Evolutionary conservation across 2,888 invertebrate species (phyloP).

Genomic region (Chesias legatella): DNA sequence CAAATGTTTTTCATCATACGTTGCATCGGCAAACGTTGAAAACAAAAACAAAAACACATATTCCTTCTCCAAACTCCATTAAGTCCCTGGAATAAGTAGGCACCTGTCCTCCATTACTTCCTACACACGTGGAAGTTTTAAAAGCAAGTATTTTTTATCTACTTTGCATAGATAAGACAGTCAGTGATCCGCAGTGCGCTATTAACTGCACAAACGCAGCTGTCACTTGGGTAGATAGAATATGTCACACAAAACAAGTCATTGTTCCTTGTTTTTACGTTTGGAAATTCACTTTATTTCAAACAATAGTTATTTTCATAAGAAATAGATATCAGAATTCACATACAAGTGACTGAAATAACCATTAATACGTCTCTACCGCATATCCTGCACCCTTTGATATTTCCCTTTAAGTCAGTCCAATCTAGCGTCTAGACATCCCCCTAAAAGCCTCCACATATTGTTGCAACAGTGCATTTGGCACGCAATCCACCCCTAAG

Average conservation of each 20-base stretch:
- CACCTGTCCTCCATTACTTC: conserved; percentile 5
- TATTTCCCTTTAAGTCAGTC: conserved; percentile 8
- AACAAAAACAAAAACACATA: no score
- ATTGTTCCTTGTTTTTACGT: conserved; percentile 2
- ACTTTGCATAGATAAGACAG: conserved; percentile 7
- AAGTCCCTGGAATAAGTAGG: no score
- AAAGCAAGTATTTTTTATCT: no score
- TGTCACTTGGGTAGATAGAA: conserved; percentile 15
- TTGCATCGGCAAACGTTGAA: no score
- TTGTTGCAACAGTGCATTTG: conserved; percentile 16
- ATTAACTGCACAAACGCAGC: conserved; percentile 16
- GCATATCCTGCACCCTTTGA: background rate
- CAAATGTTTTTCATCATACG: no score
- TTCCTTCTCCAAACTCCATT: no score
- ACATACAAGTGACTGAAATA: no score
- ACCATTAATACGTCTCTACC: no score
- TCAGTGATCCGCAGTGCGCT: conserved; percentile 2
- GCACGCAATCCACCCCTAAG: conserved; percentile 15
- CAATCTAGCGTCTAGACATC: conserved; percentile 20
- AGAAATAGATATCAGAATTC: no score
- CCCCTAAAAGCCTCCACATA: conserved; percentile 21
- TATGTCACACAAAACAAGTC: conserved; percentile 12
- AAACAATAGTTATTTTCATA: no score
- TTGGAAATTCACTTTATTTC: background rate
- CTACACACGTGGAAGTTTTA: no score